Percentiles rank a stretch among this genome's conserved stretches.
These are phyloP conservation scores for Anolis carolinensis DNA, from an alignment of 2,113 vertebrate species.

Conservation along the genomic window DNA sequence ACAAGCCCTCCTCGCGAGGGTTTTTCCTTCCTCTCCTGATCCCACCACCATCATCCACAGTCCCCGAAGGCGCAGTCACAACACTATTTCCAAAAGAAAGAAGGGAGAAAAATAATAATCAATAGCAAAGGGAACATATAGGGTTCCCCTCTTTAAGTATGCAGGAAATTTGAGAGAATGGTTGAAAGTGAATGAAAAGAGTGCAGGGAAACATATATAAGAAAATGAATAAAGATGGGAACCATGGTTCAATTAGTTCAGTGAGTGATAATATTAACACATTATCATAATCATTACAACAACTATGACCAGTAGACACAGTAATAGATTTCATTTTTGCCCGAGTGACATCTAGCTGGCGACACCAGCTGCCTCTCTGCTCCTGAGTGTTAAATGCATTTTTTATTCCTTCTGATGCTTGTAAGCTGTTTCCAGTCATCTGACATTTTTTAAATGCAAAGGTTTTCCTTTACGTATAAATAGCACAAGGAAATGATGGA, in stretches of 20 bases:
- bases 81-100: not conserved
- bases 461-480: conserved; percentile 3
- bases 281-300: not conserved
- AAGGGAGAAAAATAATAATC: not conserved
- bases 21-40: too few relatives aligned
- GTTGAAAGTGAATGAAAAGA: not conserved
- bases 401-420: conserved; percentile 44
- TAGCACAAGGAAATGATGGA: conserved; percentile 9
- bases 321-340: not conserved
- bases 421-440: conserved; percentile 33
- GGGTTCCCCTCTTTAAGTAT: not conserved
- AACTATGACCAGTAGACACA: not conserved
- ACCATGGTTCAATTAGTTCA: not conserved
- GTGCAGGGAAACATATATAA: not conserved
- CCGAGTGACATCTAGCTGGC: not conserved
- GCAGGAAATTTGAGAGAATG: not conserved
- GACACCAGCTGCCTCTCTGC: not conserved
- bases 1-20: too few relatives aligned
- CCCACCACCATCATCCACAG: too few relatives aligned
- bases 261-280: not conserved
- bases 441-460: conserved; percentile 30
- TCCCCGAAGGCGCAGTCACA: too few relatives aligned
- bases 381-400: conserved; percentile 2
- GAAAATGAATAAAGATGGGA: not conserved
- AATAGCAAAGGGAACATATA: not conserved